Evolutionary conservation across 1,140 invertebrate species (phyloP).

Genomic region (Aphis craccivora): DNA sequence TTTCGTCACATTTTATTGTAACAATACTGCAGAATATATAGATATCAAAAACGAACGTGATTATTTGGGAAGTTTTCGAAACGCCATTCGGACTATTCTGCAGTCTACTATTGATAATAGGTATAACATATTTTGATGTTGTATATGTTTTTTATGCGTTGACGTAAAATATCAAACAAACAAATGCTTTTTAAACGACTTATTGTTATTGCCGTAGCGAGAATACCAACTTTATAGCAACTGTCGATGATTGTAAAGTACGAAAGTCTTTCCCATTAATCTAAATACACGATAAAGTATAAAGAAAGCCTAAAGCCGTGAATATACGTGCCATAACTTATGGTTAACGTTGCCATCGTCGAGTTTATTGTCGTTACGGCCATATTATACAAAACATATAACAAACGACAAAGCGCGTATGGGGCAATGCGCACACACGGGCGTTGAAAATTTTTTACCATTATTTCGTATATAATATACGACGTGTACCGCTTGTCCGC

Average conservation of each 20-base stretch:
- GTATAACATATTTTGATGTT: not conserved
- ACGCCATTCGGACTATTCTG: not conserved
- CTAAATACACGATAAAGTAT: not conserved
- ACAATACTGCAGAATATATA: not conserved
- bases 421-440: not conserved
- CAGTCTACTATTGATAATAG: not conserved
- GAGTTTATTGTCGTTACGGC: conserved; percentile 5
- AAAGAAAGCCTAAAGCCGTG: not conserved
- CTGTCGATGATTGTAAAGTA: not conserved
- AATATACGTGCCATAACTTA: not conserved
- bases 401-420: not conserved
- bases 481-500: not conserved
- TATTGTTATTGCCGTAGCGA: not conserved
- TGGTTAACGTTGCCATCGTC: not conserved
- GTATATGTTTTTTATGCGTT: not conserved
- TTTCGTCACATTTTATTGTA: not conserved
- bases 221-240: not conserved
- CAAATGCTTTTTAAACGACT: not conserved
- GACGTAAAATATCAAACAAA: not conserved
- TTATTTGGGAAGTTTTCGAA: not conserved
- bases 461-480: not conserved
- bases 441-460: not conserved
- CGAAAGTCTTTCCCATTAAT: not conserved
- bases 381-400: not conserved
- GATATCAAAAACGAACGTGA: not conserved